Evolutionary conservation across 2,797 vertebrate species (phyloP), one percentile per base, ranked within the genome.

Genomic region (Liasis olivaceus): DNA sequence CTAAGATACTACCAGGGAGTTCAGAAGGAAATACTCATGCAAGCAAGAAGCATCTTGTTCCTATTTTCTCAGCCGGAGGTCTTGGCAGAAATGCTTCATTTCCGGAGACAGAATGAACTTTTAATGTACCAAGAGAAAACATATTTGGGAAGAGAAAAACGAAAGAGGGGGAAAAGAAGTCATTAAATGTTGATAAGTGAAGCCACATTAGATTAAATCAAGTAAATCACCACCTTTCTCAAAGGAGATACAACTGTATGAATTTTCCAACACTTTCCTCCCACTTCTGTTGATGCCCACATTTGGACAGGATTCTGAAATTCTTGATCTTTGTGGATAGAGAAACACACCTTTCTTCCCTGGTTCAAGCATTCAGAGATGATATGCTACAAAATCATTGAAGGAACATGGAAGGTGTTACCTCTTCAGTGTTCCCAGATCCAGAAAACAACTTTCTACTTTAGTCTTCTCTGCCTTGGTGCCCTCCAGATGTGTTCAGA

Each of bases 51-150:
- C 96, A 96, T 95, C 95, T 95, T 97, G 95, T 96, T 96, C 93
- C 7, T 77, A 95, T 96, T 96, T 97, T 96, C 95, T 95, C 88
- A 26, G 94, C 95, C 93, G 96, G 96, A 94, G 94, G 96, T 97
- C 96, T 96, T 97, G 96, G 97, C 97, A 96, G 88, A 36, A 64
- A 92, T 51, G 47, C 95, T 96, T 95, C 94, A 91, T 96, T 97
- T 97, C 96, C 96, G 95, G 94, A 81, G 54, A 91, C 81, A 91
- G 94, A 96, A 96, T 93, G 93, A 94, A 91, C 91, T 95, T 95
- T 96, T 96, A 95, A 96, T 96, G 93, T 96, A 91, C 94, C 63
- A 54, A 95, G 93, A 91, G 95, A 94, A 93, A 51, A 91, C 91
- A 94, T 91, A 63, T 42, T 95, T 88, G 93, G 92, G 93, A 91